Base-by-base conservation (phyloP, 2,113 vertebrate species). In the Gobio gobio region DNA sequence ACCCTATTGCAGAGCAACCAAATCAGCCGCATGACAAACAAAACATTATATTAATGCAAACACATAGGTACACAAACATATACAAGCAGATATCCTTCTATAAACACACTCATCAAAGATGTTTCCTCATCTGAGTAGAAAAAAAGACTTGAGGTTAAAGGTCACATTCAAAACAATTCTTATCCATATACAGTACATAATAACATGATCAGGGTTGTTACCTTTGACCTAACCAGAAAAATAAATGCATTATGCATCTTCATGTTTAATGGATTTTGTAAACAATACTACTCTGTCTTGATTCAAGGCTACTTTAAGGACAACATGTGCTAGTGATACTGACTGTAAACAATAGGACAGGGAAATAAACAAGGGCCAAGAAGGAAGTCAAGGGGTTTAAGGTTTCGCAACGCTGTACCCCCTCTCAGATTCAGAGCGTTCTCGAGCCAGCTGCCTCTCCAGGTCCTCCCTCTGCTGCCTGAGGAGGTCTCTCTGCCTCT, bases 391-490 rank as follows among this genome's bases (percentile, higher is more conserved):
- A 78, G 20, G 58, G 75, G 80, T 85, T 82, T 36, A 13, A 40
- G 61, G 58, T 87, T 84, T 82, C 77, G 54, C 87, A 89, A 86
- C 76, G 22, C 49, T 89, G 73, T 92, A 95, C 96, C 95, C 94
- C 92, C 92, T 87, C 78, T 94, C 92, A 78, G 92, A 90, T 86
- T 94, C 93, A 1, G 91, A 84, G 58, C 75, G 85, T 66, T 91
- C 91, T 40, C 85, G 88, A 86, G 91, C 86, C 58, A 92, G 86
- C 89, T 93, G 94, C 82, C 75, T 91, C 81, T 88, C 91, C 87
- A 95, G 91, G 84, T 95, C 95, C 3, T 94, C 93, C 84, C 91
- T 92, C 90, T 94, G 95, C 89, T 94, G 92, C 33, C 90, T 89
- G 40, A 94, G 85, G 83, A 93, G 91, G 89, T 91, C 91, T 54